These are phyloP conservation scores for Protobothrops flavoviridis DNA, from an alignment of 2,113 vertebrate genomes.

Conservation along the genomic window DNA sequence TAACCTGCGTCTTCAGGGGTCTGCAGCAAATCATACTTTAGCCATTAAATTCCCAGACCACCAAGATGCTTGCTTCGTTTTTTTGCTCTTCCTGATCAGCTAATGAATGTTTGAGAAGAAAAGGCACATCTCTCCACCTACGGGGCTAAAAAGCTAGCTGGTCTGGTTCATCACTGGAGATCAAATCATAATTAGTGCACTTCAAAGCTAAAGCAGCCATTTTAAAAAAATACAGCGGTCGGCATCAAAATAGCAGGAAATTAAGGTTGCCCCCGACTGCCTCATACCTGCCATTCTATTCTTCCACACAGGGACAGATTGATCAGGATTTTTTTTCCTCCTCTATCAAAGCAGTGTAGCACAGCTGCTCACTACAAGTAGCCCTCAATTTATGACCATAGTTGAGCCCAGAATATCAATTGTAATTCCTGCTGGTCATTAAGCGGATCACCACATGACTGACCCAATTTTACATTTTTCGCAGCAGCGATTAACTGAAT, in stretches of 20 bases:
- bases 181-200: not conserved
- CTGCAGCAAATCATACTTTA: not conserved
- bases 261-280: not conserved
- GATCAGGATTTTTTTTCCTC: too few species aligned
- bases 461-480: not conserved
- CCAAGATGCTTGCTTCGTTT: rapidly evolving
- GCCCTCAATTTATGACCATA: not conserved
- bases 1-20: not conserved
- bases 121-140: constrained; percentile 2
- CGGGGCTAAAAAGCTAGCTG: not conserved
- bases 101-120: constrained; percentile 49
- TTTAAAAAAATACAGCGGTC: not conserved
- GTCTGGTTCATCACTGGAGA: rapidly evolving
- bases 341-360: not conserved
- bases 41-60: constrained; percentile 28
- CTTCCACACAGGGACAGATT: rapidly evolving
- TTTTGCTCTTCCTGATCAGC: constrained; percentile 14
- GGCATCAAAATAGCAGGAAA: constrained; percentile 8
- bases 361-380: not conserved
- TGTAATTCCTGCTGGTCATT: not conserved
- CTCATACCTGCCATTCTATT: rapidly evolving
- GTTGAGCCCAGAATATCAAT: not conserved
- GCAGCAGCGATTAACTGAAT: too few species aligned
- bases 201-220: constrained; percentile 20
- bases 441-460: not conserved